Percentiles rank a stretch among this genome's conserved stretches.
These are phyloP conservation scores for Ommatoiulus sabulosus DNA, from an alignment of 2,888 invertebrate species.

Conservation along the genomic window DNA sequence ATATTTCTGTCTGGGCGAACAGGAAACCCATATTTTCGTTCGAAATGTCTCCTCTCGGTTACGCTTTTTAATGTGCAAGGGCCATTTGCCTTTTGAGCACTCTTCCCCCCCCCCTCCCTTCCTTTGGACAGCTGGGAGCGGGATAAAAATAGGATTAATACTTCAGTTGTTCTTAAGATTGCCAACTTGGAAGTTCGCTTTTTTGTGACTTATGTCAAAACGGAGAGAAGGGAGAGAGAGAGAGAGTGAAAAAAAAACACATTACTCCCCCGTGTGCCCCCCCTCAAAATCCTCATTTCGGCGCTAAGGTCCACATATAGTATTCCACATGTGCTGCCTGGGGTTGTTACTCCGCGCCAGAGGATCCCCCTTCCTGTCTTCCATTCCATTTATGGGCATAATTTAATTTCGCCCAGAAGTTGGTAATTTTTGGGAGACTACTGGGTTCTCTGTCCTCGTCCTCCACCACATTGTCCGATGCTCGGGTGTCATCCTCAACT, in stretches of 20 bases:
- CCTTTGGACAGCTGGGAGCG: not conserved
- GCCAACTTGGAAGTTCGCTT: not conserved
- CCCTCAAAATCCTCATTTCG: not conserved
- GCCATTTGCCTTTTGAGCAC: not conserved
- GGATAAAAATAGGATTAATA: constrained; percentile 1
- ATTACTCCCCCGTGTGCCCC: not conserved
- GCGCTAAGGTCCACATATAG: not conserved
- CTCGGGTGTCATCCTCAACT: not conserved
- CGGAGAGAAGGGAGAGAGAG: not conserved
- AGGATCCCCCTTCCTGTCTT: not conserved
- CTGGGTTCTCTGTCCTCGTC: not conserved
- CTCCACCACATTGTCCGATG: not conserved
- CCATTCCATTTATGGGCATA: not conserved
- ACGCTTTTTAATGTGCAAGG: not conserved
- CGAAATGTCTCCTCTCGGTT: not conserved
- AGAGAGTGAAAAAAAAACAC: not conserved
- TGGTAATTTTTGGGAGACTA: not conserved
- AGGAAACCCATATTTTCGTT: not conserved
- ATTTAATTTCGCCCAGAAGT: not conserved
- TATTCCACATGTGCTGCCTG: not conserved
- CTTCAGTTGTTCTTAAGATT: not conserved
- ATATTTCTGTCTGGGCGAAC: not conserved
- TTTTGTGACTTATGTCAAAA: not conserved
- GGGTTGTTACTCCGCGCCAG: not conserved
- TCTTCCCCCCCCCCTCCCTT: not conserved